phyloP scores from a whole-genome alignment of 2,113 vertebrate species.

The Herpetotheres cachinnans region DNA sequence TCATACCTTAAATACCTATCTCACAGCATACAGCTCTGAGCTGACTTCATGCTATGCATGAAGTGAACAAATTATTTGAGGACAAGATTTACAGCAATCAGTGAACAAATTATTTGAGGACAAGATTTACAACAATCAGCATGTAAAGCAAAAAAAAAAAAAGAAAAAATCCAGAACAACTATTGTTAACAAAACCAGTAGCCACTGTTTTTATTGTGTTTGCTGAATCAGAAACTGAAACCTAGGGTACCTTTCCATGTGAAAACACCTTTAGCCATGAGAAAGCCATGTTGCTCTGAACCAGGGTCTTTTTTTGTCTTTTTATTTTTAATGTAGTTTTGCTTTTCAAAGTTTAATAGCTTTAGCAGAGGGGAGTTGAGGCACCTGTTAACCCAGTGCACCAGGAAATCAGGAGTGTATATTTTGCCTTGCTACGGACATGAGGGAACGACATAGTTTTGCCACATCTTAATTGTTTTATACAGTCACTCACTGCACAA shows the following conservation, averaged over 20 bases:
- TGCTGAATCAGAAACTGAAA: background rate
- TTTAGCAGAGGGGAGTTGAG: background rate
- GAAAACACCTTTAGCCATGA: background rate
- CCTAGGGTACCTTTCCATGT: background rate
- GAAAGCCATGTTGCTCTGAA: background rate
- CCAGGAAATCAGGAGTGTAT: background rate
- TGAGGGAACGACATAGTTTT: background rate
- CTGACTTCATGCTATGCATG: background rate
- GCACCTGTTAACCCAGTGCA: background rate
- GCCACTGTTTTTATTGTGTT: background rate
- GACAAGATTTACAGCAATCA: background rate
- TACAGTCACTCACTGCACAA: background rate
- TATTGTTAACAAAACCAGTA: background rate
- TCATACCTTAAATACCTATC: background rate
- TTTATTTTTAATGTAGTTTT: background rate
- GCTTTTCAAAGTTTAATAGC: background rate
- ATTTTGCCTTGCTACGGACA: background rate
- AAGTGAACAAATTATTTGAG: background rate
- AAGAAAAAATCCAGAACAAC: background rate
- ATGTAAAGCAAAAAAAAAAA: background rate
- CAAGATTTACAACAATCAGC: background rate
- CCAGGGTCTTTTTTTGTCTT: rapidly evolving
- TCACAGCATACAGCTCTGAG: background rate
- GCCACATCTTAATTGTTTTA: background rate
- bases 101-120: background rate